Base-by-base conservation (phyloP, 2,888 invertebrate genomes). In the Plemyria rubiginata region DNA sequence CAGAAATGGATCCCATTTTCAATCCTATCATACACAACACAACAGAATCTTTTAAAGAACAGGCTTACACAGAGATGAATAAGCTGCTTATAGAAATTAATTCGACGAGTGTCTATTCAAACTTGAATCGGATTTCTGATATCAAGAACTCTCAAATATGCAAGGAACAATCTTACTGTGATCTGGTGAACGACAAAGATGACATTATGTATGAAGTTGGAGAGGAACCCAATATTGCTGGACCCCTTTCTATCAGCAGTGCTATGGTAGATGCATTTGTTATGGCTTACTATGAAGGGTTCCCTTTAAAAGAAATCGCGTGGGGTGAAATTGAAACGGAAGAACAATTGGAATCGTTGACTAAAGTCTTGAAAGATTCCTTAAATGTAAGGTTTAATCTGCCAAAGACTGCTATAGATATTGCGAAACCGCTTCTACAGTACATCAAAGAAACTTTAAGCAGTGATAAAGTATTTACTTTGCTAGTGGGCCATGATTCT, bases 211-310 rank as follows among this genome's bases (percentile, higher is more conserved):
- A 71, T 15, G 62, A 76, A 67, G 58, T 81, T 13, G 86, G 82
- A 0, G 54, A 75, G 12, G 88, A 88, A 55, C 87, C 87, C 0
- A 71, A 88, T 51, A 41, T 89, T 0, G 59, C 56, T 1, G 90
- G 90, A 0, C 84, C 87, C 0, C 69, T 90, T 4, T 66, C 46
- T 11, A 75, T 84, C 0, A 81, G 79, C 0, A 87, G 82, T 64
- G 59, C 71, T 0, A 70, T 87, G 5, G 77, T 85, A 0, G 91
- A 92, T 69, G 66, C 80, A 0, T 88, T 90, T 62, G 48, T 90
- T 11, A 91, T 91, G 91, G 79, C 82, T 41, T 88, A 81, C 46
- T 92, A 88, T 28, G 86, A 89, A 68, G 89, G 88, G 0, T 71
- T 74, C 56, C 75, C 82, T 0, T 13, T 71, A 4, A 66, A 82